Conservation (phyloP, 2,113 vertebrate genomes). For the Python bivittatus region DNA sequence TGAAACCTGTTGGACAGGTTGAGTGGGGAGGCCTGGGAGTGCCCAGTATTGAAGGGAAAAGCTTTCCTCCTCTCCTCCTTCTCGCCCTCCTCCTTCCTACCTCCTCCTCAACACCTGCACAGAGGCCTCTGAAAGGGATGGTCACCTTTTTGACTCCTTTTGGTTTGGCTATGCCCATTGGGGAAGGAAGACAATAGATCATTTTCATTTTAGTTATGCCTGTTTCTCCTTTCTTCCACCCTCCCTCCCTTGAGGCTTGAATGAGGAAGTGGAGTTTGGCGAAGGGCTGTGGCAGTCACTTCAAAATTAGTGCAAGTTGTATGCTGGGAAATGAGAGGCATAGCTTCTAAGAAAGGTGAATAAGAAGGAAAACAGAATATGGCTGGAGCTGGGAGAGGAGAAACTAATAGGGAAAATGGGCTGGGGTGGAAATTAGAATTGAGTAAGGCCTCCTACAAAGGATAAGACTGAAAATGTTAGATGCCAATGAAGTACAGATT, state of each 20-base stretch:
- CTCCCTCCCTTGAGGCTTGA: background rate
- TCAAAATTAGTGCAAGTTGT: background rate
- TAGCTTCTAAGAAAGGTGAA: background rate
- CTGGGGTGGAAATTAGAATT: background rate
- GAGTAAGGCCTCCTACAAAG: background rate
- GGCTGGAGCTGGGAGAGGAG: background rate
- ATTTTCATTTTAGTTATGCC: background rate
- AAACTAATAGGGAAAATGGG: background rate
- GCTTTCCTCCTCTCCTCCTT: background rate
- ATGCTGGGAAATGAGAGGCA: background rate
- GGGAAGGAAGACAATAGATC: background rate
- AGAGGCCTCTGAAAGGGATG: slow-evolving; percentile 11
- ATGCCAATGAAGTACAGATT: background rate
- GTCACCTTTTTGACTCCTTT: background rate
- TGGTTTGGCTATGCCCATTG: background rate
- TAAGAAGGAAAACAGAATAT: background rate
- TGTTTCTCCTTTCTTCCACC: background rate
- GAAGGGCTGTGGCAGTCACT: background rate
- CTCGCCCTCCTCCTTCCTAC: no score
- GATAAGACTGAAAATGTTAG: background rate
- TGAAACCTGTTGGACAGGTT: slow-evolving; percentile 34
- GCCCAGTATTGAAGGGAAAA: background rate
- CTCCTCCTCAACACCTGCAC: slow-evolving; percentile 13
- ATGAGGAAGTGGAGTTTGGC: background rate
- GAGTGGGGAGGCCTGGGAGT: background rate